A percentile compares a stretch with the other conserved stretches of the same genome.
These are phyloP conservation scores for Protobothrops mucrosquamatus DNA, from an alignment of 2,113 vertebrate species.

Conservation along the genomic window DNA sequence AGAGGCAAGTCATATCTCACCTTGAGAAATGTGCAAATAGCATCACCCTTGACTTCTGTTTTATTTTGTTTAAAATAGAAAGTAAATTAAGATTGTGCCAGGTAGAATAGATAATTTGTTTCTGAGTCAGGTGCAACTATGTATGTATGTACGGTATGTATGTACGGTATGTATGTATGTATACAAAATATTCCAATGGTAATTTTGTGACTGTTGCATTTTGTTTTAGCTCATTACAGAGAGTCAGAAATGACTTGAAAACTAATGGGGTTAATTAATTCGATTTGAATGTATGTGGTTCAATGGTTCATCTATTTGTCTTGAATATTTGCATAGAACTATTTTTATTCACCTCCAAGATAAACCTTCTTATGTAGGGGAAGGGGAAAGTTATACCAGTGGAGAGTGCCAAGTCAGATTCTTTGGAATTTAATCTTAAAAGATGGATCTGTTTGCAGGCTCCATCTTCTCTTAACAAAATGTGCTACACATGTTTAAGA, in stretches of 20 bases:
- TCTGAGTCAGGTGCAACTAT: neutral
- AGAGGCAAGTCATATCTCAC: neutral
- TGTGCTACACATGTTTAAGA: neutral
- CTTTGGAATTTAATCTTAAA: neutral
- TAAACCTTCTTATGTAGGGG: neutral
- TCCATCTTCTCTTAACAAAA: neutral
- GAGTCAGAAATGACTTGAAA: neutral
- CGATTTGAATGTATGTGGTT: neutral
- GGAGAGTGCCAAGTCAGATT: neutral
- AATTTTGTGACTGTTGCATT: neutral
- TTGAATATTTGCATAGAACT: neutral
- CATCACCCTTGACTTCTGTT: neutral
- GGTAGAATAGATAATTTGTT: neutral
- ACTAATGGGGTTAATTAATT: neutral
- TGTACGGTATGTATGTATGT: neutral
- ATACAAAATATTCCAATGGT: neutral
- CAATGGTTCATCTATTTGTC: neutral
- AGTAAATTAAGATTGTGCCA: neutral
- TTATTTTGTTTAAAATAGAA: constrained; percentile 10
- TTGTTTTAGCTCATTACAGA: neutral
- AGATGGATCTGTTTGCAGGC: neutral
- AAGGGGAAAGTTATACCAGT: neutral
- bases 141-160: too few relatives aligned
- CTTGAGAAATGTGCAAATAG: constrained; percentile 5
- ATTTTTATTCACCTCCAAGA: neutral